Evolutionary conservation across 2,113 vertebrate species (phyloP).

Genomic region (Pseudolaguvia tuberculata): DNA sequence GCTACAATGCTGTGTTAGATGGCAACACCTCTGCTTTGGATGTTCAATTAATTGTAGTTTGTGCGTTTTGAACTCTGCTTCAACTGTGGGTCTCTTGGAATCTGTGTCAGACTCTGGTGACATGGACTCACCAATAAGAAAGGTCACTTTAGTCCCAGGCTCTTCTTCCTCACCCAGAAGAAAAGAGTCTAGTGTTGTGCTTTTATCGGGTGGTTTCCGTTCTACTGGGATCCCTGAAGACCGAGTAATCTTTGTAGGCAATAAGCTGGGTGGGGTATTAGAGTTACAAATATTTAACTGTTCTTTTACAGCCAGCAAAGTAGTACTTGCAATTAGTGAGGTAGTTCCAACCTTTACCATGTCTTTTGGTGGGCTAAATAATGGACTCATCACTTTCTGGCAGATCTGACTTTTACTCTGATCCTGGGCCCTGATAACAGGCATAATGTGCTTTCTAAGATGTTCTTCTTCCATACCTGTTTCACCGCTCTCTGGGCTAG

Average conservation of each 20-base stretch:
- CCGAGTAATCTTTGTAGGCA: constrained; percentile 51
- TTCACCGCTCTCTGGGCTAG: constrained; percentile 71
- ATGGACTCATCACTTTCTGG: constrained; percentile 60
- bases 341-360: constrained; percentile 69
- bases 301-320: constrained; percentile 4
- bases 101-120: constrained; percentile 96
- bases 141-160: constrained; percentile 84
- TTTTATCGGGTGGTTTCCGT: constrained; percentile 91
- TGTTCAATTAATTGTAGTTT: constrained; percentile 66
- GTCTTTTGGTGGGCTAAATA: constrained; percentile 57
- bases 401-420: constrained; percentile 55
- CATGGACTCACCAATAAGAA: constrained; percentile 95
- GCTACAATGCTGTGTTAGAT: constrained; percentile 42
- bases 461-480: constrained; percentile 59
- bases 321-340: constrained; percentile 56
- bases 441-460: constrained; percentile 56
- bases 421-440: constrained; percentile 62
- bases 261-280: constrained; percentile 54
- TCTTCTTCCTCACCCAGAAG: constrained; percentile 50
- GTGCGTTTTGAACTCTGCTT: constrained; percentile 77
- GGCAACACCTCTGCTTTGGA: constrained; percentile 38
- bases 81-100: constrained; percentile 75
- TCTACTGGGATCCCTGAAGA: constrained; percentile 68
- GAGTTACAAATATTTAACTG: constrained; percentile 47
- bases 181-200: constrained; percentile 45